Evolutionary conservation across 92 coral and sea anemone species (phyloP).

Genomic region (Phymanthus crucifer): DNA sequence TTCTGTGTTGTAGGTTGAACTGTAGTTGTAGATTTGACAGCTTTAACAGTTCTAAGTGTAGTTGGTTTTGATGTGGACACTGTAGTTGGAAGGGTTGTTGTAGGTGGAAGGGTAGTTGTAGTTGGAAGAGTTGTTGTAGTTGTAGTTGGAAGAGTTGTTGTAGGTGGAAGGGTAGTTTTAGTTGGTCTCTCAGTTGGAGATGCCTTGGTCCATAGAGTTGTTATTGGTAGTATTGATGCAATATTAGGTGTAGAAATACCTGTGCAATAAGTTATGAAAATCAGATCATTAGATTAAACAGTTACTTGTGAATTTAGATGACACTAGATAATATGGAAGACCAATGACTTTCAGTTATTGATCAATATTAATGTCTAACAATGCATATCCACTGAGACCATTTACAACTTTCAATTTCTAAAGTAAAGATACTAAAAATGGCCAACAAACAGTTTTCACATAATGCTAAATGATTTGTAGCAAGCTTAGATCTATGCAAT

Average conservation of each 20-base stretch:
- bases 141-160: conserved; percentile 1
- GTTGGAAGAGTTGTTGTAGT: conserved; percentile 1
- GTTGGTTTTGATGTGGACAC: conserved; percentile 18
- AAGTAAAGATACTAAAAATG: too few relatives aligned
- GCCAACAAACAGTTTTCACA: too few relatives aligned
- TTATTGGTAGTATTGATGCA: neutral
- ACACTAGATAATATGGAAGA: too few relatives aligned
- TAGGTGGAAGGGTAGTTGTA: neutral
- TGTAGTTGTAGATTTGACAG: neutral
- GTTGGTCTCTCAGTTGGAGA: neutral
- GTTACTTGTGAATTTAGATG: too few relatives aligned
- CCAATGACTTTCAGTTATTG: too few relatives aligned
- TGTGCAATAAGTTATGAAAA: too few relatives aligned
- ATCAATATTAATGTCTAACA: too few relatives aligned
- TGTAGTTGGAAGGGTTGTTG: neutral
- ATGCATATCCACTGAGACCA: too few relatives aligned
- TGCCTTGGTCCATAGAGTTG: neutral
- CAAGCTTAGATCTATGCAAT: too few relatives aligned
- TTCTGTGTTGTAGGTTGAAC: neutral
- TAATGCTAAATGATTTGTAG: too few relatives aligned
- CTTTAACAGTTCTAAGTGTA: conserved; percentile 12
- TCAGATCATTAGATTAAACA: too few relatives aligned
- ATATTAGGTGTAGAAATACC: neutral
- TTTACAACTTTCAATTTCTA: too few relatives aligned
- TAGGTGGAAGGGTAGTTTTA: neutral